Evolutionary conservation across 2,797 vertebrate genomes (phyloP).

Genomic region (Lacerta bilineata): DNA sequence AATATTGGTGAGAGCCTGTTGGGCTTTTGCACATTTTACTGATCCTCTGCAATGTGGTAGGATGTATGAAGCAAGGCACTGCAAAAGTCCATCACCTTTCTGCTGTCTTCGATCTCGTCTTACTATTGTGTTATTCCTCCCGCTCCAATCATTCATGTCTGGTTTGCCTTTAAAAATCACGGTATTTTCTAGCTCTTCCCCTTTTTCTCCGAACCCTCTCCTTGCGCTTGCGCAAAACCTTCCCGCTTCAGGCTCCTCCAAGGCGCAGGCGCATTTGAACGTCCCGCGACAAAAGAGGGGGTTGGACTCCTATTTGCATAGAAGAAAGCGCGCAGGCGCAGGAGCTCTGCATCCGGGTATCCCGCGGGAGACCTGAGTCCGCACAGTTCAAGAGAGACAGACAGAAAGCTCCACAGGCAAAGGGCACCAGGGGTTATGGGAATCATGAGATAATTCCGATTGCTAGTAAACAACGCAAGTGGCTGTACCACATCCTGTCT

Average conservation of each 20-base stretch:
- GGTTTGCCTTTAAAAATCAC: too few relatives aligned
- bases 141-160: not conserved
- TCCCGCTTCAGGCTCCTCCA: not conserved
- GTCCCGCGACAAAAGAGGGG: too few relatives aligned
- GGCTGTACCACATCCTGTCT: not conserved
- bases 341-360: not conserved
- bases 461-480: not conserved
- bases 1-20: not conserved
- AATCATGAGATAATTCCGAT: not conserved
- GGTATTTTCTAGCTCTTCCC: not conserved
- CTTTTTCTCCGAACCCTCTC: too few relatives aligned
- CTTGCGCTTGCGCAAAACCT: not conserved
- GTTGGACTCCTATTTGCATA: not conserved
- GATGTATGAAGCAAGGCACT: not conserved
- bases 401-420: not conserved
- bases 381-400: not conserved
- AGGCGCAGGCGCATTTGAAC: not conserved
- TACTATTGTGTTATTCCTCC: not conserved
- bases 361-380: too few relatives aligned
- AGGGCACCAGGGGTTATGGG: too few relatives aligned
- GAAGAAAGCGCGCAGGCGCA: not conserved
- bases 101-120: too few relatives aligned
- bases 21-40: not conserved
- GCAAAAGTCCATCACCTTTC: not conserved
- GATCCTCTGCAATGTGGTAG: too few relatives aligned